These are phyloP conservation scores for Hydroisotoma schaefferi DNA, from an alignment of 2,888 invertebrate species.

Conservation along the genomic window DNA sequence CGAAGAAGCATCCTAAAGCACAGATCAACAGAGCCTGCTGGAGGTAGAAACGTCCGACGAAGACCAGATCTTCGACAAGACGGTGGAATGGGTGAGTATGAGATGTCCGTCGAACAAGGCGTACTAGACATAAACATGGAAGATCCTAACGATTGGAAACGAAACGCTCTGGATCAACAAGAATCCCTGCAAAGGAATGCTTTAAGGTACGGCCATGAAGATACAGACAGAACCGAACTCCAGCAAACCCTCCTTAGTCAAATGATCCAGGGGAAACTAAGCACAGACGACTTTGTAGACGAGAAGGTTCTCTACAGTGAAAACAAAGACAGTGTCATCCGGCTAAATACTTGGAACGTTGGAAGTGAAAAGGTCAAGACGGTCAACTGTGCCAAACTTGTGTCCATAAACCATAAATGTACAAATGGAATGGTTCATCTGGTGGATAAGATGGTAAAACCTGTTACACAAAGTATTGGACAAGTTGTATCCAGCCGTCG, in stretches of 20 bases:
- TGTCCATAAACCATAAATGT: slow-evolving; percentile 61
- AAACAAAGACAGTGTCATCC: slow-evolving; percentile 55
- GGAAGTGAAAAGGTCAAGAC: slow-evolving; percentile 58
- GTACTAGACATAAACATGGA: slow-evolving; percentile 16
- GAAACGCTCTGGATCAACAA: slow-evolving; percentile 11
- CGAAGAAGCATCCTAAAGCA: slow-evolving; percentile 27
- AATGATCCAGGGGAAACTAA: slow-evolving; percentile 59
- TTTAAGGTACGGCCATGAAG: slow-evolving; percentile 24
- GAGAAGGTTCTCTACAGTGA: slow-evolving; percentile 55
- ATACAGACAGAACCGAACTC: slow-evolving; percentile 22
- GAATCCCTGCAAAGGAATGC: background rate
- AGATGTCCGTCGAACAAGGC: slow-evolving; percentile 15
- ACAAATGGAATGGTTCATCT: slow-evolving; percentile 66
- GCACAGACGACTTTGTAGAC: slow-evolving; percentile 60
- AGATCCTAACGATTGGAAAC: slow-evolving; percentile 18
- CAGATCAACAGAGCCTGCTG: slow-evolving; percentile 7
- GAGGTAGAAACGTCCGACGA: slow-evolving; percentile 20
- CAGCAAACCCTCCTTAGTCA: slow-evolving; percentile 59
- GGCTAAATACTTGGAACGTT: slow-evolving; percentile 60
- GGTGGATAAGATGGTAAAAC: slow-evolving; percentile 60
- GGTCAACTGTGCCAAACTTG: slow-evolving; percentile 66
- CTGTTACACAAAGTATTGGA: slow-evolving; percentile 58
- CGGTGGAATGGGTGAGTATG: slow-evolving; percentile 4
- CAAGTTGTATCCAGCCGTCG: slow-evolving; percentile 60
- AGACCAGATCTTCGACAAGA: background rate